phyloP scores from a whole-genome alignment of 2,888 invertebrate genomes.

The Cephus pygmeus region DNA sequence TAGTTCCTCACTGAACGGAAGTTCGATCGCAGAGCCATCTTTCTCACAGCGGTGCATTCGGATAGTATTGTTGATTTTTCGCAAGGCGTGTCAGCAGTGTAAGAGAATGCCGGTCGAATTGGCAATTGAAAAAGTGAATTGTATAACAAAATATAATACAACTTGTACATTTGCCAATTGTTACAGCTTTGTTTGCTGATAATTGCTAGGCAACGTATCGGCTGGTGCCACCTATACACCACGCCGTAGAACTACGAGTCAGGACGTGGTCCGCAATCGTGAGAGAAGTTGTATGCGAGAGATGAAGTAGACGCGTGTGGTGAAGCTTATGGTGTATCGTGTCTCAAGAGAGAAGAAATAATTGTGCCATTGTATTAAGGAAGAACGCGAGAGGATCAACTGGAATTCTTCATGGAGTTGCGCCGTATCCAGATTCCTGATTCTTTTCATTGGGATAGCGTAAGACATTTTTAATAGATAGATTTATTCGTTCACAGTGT shows the following conservation, averaged over 20 bases:
- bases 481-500: not conserved
- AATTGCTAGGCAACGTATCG: not conserved
- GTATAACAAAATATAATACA: not conserved
- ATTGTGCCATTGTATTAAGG: not conserved
- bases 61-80: not conserved
- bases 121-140: not conserved
- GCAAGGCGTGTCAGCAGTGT: not conserved
- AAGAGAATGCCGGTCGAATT: not conserved
- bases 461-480: not conserved
- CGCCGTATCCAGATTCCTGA: not conserved
- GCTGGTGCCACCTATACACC: slow-evolving; percentile 25
- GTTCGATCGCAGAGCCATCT: not conserved
- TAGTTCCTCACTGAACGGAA: not conserved
- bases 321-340: slow-evolving; percentile 1
- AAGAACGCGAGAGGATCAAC: not conserved
- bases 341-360: not conserved
- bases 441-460: not conserved
- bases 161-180: not conserved
- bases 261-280: slow-evolving; percentile 20
- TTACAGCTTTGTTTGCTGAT: not conserved
- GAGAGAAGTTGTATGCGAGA: slow-evolving; percentile 5
- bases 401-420: not conserved
- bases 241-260: slow-evolving; percentile 28
- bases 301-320: slow-evolving; percentile 8
- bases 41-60: not conserved